These are phyloP conservation scores for Pseudois nayaur DNA, from an alignment of 2,113 vertebrate genomes.

Conservation along the genomic window DNA sequence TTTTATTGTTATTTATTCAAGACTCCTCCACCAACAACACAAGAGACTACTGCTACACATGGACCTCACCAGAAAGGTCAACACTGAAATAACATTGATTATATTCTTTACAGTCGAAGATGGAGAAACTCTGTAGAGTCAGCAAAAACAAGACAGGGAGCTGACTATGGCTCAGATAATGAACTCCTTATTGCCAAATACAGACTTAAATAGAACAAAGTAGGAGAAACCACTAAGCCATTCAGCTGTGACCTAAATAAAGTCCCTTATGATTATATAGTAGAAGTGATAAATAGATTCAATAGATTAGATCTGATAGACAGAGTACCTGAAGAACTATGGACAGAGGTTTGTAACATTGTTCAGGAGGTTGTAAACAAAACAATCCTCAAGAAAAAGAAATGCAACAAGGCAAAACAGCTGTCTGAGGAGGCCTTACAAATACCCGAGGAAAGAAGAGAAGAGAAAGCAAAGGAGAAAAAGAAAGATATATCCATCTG, in stretches of 20 bases:
- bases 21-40: background rate
- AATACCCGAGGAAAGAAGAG: background rate
- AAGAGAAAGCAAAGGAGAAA: background rate
- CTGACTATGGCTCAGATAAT: background rate
- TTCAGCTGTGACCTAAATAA: background rate
- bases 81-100: background rate
- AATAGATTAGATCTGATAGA: background rate
- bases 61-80: background rate
- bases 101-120: background rate
- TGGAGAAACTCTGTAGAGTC: background rate
- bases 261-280: background rate
- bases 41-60: background rate
- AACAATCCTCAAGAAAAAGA: background rate
- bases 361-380: background rate
- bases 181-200: background rate
- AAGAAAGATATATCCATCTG: background rate
- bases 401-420: background rate
- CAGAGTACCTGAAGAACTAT: background rate
- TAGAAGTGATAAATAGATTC: background rate
- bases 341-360: background rate
- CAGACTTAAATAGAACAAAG: background rate
- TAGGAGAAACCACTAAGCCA: background rate
- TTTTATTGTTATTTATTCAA: background rate
- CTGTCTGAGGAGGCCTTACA: background rate
- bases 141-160: background rate